phyloP scores from a whole-genome alignment of 2,797 vertebrate genomes.

The Squalus acanthias region DNA sequence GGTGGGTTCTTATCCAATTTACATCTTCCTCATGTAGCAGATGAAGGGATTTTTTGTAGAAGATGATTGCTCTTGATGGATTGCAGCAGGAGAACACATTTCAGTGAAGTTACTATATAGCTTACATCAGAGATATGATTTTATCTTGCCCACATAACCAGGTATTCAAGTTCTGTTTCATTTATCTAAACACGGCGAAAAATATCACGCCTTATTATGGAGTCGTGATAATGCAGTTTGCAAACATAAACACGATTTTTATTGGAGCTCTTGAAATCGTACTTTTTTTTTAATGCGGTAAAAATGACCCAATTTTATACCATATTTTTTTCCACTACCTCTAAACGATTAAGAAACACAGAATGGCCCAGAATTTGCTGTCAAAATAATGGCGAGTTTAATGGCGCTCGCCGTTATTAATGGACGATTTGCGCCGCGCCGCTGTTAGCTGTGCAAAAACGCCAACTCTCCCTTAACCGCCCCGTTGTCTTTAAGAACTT shows the following conservation, averaged over 20 bases:
- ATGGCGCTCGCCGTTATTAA: not conserved
- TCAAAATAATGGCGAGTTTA: not conserved
- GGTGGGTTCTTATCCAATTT: not conserved
- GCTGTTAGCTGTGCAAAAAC: not conserved
- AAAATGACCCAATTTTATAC: not conserved
- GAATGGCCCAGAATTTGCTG: not conserved
- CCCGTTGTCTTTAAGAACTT: not conserved
- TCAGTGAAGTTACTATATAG: not conserved
- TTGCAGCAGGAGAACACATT: not conserved
- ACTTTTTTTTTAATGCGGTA: not conserved
- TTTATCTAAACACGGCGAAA: not conserved
- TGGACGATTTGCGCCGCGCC: not conserved
- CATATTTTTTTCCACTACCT: not conserved
- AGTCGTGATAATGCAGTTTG: not conserved
- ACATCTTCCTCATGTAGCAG: not conserved
- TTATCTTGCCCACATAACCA: not conserved
- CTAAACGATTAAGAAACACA: not conserved
- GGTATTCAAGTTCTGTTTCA: not conserved
- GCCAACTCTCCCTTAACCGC: not conserved
- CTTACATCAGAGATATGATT: not conserved
- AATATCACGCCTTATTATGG: not conserved
- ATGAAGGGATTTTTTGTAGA: not conserved
- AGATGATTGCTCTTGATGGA: not conserved
- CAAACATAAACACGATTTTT: not conserved
- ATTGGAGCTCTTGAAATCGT: not conserved